Percentiles rank a stretch among this genome's conserved stretches.
Conservation (phyloP, 2,113 vertebrate species). For the Nettapus auritus region DNA sequence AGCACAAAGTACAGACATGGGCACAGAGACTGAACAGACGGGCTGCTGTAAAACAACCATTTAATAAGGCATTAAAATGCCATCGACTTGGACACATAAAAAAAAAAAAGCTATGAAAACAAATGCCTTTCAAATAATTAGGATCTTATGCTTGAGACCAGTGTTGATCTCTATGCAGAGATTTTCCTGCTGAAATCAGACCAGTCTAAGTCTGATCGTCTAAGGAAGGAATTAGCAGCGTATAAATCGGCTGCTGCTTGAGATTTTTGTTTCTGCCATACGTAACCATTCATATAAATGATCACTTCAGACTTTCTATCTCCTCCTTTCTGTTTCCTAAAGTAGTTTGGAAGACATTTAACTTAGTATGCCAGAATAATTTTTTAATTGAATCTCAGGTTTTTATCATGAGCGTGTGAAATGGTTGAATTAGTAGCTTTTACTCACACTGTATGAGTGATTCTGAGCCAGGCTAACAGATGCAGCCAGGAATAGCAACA, state of each 20-base stretch:
- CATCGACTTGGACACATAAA: slow-evolving; percentile 80
- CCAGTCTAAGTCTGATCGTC: slow-evolving; percentile 57
- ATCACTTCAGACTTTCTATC: background rate
- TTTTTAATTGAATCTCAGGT: slow-evolving; percentile 6
- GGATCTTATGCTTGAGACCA: slow-evolving; percentile 80
- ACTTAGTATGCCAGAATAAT: background rate
- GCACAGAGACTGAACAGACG: slow-evolving; percentile 76
- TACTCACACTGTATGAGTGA: background rate
- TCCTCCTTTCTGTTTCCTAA: background rate
- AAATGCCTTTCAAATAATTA: slow-evolving; percentile 86
- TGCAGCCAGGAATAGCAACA: slow-evolving; percentile 8
- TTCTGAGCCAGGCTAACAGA: background rate
- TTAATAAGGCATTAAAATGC: slow-evolving; percentile 88
- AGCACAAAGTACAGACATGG: slow-evolving; percentile 77
- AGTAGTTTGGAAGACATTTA: background rate
- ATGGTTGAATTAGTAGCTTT: background rate
- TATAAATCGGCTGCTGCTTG: slow-evolving; percentile 45
- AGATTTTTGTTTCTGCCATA: background rate
- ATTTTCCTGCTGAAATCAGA: slow-evolving; percentile 71
- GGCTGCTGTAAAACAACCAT: slow-evolving; percentile 81
- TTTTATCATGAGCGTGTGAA: background rate
- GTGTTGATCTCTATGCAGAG: slow-evolving; percentile 71
- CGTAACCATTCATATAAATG: background rate
- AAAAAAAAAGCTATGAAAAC: slow-evolving; percentile 79
- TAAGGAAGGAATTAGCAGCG: slow-evolving; percentile 50